Evolutionary conservation across 2,113 vertebrate species (phyloP).

Genomic region (Barbus barbus): DNA sequence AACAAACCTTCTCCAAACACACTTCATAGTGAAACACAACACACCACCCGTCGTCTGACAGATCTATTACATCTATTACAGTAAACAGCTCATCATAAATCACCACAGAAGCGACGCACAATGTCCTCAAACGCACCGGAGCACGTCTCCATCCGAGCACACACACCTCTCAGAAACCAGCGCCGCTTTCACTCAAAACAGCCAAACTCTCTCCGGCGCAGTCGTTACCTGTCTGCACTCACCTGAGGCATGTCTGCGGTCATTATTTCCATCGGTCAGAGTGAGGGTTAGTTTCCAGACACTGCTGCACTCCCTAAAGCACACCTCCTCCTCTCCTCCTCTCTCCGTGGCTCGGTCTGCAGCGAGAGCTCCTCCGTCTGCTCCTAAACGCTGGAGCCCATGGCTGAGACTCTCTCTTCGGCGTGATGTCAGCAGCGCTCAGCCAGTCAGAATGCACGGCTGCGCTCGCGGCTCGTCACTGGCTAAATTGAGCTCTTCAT

Average conservation of each 20-base stretch:
- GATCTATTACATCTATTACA: not conserved
- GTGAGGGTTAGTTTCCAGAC: slow-evolving; percentile 70
- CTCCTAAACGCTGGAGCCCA: slow-evolving; percentile 58
- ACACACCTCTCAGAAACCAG: not conserved
- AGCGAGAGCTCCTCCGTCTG: slow-evolving; percentile 43
- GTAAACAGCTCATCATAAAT: not conserved
- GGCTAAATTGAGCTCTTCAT: slow-evolving; percentile 75
- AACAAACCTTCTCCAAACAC: not conserved
- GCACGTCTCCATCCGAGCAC: not conserved
- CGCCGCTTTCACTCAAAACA: too few species aligned
- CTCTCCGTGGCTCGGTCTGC: slow-evolving; percentile 8
- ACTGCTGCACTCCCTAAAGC: slow-evolving; percentile 51
- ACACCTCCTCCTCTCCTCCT: slow-evolving; percentile 49
- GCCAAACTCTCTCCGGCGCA: too few species aligned
- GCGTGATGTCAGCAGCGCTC: slow-evolving; percentile 73
- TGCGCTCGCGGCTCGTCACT: slow-evolving; percentile 68
- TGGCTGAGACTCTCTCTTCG: slow-evolving; percentile 71
- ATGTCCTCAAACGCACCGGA: not conserved
- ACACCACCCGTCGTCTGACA: not conserved
- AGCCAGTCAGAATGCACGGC: slow-evolving; percentile 69
- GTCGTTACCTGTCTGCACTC: slow-evolving; percentile 42
- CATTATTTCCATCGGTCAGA: slow-evolving; percentile 66
- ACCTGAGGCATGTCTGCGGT: slow-evolving; percentile 72
- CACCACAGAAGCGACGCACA: too few species aligned
- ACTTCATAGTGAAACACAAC: not conserved